Base-by-base conservation (phyloP, 2,888 invertebrate species). In the Trilocha varians region DNA sequence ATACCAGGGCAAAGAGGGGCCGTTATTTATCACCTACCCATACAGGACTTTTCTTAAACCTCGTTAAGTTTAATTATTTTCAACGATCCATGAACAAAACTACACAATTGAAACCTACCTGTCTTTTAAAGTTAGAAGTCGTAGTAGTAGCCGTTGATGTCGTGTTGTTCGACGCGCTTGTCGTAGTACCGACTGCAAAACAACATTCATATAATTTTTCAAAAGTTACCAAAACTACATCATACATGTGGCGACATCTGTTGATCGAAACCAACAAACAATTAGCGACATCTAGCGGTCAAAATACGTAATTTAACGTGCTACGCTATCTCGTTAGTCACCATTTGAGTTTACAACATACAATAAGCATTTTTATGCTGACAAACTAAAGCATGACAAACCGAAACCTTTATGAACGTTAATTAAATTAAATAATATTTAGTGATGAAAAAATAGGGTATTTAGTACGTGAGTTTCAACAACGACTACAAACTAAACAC, bases 91-190 rank as follows among this genome's bases (percentile, higher is more conserved):
- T 8, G 18, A 18, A 5, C 18, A 18, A 18, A 6, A 6, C 8
- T 6, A 6, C 1, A 18, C 1, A 18, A 18, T 1, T n/a, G 13
- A 5, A 42, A 47, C 53, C 8, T 45, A 85, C 87, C 79, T 87
- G 87, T 85, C 87, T 82, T 78, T 87, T 87, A 45, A 87, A 87
- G 62, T 85, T 86, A 38, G 85, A 82, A 39, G 84, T 79, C 11
- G 84, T 82, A 0, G 84, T 84, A 1, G 84, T 84, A 0, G 82
- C 70, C 1, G 83, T 82, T 4, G 83, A 76, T 0, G 79, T 82
- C 0, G 84, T 84, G 48, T 78, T 85, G 49, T 83, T 84, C 8
- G 84, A 75, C 1, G 78, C 63, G n/a, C 73, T 74, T 13, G 83
- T 82, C n/a, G 84, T 82, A 2, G 82, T 76, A 18, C 83, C 83